A percentile compares a stretch with the other conserved stretches of the same genome.
These are phyloP conservation scores for Volucella inflata DNA, from an alignment of 2,888 invertebrate species.

Conservation along the genomic window DNA sequence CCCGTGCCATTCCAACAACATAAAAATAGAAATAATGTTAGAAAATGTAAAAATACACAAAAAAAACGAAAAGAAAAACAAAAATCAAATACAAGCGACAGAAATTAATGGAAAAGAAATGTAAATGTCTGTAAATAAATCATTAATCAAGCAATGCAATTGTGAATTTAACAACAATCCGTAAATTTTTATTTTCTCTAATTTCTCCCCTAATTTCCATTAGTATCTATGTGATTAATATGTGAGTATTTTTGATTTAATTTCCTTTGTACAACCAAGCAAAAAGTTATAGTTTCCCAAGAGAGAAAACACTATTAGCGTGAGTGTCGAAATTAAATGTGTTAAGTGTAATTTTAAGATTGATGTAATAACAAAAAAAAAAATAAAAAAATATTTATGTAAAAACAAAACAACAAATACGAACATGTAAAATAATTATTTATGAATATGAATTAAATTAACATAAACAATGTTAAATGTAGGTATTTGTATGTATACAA, in stretches of 20 bases:
- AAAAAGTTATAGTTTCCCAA: conserved; percentile 29
- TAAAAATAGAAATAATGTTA: neutral
- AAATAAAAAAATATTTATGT: conserved; percentile 56
- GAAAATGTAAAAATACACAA: conserved; percentile 29
- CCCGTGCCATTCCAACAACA: conserved; percentile 65
- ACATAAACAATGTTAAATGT: conserved; percentile 63
- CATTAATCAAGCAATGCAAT: conserved; percentile 62
- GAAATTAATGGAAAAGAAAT: conserved; percentile 5
- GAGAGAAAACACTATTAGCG: conserved; percentile 11
- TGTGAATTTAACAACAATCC: conserved; percentile 54
- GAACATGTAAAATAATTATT: conserved; percentile 61
- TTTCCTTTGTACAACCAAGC: conserved; percentile 14
- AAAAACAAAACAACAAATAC: conserved; percentile 33
- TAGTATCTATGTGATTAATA: conserved; percentile 40
- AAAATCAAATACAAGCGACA: neutral
- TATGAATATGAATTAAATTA: conserved; percentile 44
- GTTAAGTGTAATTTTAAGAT: conserved; percentile 59
- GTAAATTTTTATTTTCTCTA: conserved; percentile 9
- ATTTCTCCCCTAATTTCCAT: conserved; percentile 4
- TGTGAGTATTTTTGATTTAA: conserved; percentile 17
- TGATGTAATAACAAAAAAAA: conserved; percentile 47
- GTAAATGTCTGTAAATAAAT: conserved; percentile 60
- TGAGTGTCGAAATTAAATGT: conserved; percentile 50
- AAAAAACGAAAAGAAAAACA: neutral
- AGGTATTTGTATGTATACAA: conserved; percentile 71